Base-by-base conservation (phyloP, 2,797 vertebrate genomes). In the Oceanodroma leucorhoa region DNA sequence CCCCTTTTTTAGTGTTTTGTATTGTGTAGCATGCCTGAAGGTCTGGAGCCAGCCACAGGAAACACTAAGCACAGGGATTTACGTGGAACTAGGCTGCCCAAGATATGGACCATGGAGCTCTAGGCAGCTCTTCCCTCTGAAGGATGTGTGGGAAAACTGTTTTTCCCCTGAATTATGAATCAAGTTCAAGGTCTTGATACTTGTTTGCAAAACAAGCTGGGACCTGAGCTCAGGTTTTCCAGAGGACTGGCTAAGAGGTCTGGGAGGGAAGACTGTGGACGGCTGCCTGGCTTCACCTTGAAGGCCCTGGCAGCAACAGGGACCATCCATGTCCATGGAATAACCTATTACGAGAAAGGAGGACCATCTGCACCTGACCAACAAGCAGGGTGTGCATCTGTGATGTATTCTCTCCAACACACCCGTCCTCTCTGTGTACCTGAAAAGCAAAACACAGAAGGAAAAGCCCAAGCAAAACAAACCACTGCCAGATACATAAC, bases 261-360 rank as follows among this genome's bases (percentile, higher is more conserved):
- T 36, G 22, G 21, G 5, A 73, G 26, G 11, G 46, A 67, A 73
- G 32, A 57, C 29, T 0, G 1, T 40, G 32, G 27, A 8, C 34
- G 14, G 16, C 11, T 58, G 27, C 17, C 2, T 6, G 19, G 50
- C 64, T 88, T 80, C n/a, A 58, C 22, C 11, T 17, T 60, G 57
- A 81, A 80, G 36, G 10, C 26, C 19, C 51, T 72, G 87, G 20
- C 27, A 71, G 78, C 21, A 5, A 22, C 36, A 43, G 5, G 20
- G 40, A 43, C 27, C 0, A 0, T 43, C 48, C 2, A 0, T 70
- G n/a, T 9, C 62, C 4, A 0, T 76, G 18, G 57, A 53, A 65
- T 61, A 77, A 73, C 19, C 10, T 27, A 2, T n/a, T 73, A 19
- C 1, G 1, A 66, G 51, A 78, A 71, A 16, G 40, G 30, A 81